Evolutionary conservation across 30 jellyfish, hydroid and myxozoan genomes (phyloP).

Genomic region (Aurelia sp.): DNA sequence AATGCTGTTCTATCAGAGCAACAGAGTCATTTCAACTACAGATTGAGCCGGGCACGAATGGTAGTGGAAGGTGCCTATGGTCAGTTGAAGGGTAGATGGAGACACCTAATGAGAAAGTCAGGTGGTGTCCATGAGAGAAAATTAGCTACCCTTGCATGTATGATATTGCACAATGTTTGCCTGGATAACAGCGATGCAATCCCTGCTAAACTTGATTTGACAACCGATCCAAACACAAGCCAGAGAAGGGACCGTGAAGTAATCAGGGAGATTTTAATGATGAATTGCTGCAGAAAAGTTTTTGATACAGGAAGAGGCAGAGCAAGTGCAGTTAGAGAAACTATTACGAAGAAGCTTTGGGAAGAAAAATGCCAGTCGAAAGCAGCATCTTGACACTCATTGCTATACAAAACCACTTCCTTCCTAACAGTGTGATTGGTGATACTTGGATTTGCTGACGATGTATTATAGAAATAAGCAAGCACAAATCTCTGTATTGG

Average conservation of each 20-base stretch:
- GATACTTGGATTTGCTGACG: too few relatives aligned
- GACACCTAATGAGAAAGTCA: slow-evolving; percentile 48
- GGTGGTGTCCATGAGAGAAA: slow-evolving; percentile 58
- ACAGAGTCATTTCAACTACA: too few relatives aligned
- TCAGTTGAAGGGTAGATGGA: slow-evolving; percentile 73
- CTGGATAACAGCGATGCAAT: slow-evolving; percentile 57
- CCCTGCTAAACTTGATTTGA: slow-evolving; percentile 47
- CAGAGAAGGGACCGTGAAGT: slow-evolving; percentile 39
- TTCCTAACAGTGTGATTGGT: too few relatives aligned
- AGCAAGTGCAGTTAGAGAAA: slow-evolving; percentile 14
- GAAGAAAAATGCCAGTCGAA: slow-evolving; percentile 3
- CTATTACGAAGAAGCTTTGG: slow-evolving; percentile 6
- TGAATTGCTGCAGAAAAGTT: slow-evolving; percentile 22
- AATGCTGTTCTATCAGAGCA: too few relatives aligned
- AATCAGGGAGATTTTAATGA: slow-evolving; percentile 23
- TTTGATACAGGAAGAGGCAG: background rate
- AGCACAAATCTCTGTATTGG: too few relatives aligned
- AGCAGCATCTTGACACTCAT: too few relatives aligned
- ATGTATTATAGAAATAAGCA: too few relatives aligned
- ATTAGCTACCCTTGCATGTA: slow-evolving; percentile 66
- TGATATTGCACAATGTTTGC: slow-evolving; percentile 73
- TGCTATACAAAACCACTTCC: too few relatives aligned
- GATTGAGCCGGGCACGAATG: slow-evolving; percentile 85
- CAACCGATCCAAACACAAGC: slow-evolving; percentile 51
- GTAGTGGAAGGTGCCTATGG: slow-evolving; percentile 84